Evolutionary conservation across 2,797 vertebrate species (phyloP).

Genomic region (Sebastes vulpes): DNA sequence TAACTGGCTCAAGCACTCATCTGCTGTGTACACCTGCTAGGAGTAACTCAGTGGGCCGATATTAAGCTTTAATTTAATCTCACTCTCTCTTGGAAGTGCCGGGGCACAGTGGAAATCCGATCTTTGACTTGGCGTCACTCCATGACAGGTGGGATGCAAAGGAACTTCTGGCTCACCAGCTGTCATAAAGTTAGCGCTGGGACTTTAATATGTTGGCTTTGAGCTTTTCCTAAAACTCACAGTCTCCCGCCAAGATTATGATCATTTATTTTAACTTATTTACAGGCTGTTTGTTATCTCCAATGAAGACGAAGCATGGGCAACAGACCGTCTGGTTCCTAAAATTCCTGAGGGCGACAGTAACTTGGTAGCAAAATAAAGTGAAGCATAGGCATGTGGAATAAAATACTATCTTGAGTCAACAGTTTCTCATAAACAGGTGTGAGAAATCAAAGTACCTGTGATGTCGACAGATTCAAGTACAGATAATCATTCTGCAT

Average conservation of each 20-base stretch:
- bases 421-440: not conserved
- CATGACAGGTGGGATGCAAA: conserved; percentile 48
- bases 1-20: conserved; percentile 27
- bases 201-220: conserved; percentile 10
- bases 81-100: conserved; percentile 31
- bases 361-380: not conserved
- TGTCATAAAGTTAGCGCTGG: conserved; percentile 32
- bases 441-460: conserved; percentile 4
- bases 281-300: not conserved
- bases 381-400: not conserved
- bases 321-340: not conserved
- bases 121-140: conserved; percentile 57
- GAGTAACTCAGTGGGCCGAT: conserved; percentile 36
- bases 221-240: not conserved
- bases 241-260: not conserved
- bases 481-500: not conserved
- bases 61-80: conserved; percentile 71
- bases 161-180: conserved; percentile 43
- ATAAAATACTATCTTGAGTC: not conserved
- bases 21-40: conserved; percentile 59
- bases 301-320: not conserved
- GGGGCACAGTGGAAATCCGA: conserved; percentile 50
- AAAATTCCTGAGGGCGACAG: not conserved
- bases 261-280: not conserved
- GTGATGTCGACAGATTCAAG: not conserved